These are phyloP conservation scores for Helleia helle DNA, from an alignment of 2,888 invertebrate species.

Conservation along the genomic window DNA sequence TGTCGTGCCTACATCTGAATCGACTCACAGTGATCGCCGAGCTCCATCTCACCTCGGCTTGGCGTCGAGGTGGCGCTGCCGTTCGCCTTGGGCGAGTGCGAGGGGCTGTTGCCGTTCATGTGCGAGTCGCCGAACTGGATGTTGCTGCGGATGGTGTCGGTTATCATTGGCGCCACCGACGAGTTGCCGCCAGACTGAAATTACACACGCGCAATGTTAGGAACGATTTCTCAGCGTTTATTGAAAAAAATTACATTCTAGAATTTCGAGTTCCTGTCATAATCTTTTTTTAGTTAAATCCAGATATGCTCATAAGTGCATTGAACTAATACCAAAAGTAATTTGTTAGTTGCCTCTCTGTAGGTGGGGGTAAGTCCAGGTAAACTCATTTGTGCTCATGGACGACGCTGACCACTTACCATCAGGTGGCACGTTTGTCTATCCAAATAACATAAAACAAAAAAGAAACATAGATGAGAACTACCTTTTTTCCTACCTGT, in stretches of 20 bases:
- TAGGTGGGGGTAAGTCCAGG: no score
- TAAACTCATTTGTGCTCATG: no score
- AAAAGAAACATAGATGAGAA: not conserved
- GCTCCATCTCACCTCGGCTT: constrained; percentile 67
- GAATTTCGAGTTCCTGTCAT: no score
- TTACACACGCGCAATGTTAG: constrained; percentile 5
- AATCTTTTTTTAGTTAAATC: no score
- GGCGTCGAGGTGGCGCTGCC: constrained; percentile 57
- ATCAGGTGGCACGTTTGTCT: not conserved
- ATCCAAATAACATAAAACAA: not conserved
- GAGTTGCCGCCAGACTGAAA: constrained; percentile 58
- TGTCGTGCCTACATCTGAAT: constrained; percentile 52
- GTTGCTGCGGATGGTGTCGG: constrained; percentile 76
- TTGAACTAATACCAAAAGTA: no score
- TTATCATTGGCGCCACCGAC: constrained; percentile 65
- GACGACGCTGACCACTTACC: no score
- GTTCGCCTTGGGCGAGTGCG: constrained; percentile 53
- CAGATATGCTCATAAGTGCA: no score
- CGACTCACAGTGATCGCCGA: constrained; percentile 64
- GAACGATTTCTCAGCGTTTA: no score
- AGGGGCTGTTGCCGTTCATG: constrained; percentile 45
- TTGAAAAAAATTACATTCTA: no score
- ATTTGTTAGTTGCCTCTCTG: no score
- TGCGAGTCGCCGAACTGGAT: constrained; percentile 69
- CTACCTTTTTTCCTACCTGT: constrained; percentile 34